These are phyloP conservation scores for Ornithoptera alexandrae DNA, from an alignment of 2,888 invertebrate species.

Conservation along the genomic window DNA sequence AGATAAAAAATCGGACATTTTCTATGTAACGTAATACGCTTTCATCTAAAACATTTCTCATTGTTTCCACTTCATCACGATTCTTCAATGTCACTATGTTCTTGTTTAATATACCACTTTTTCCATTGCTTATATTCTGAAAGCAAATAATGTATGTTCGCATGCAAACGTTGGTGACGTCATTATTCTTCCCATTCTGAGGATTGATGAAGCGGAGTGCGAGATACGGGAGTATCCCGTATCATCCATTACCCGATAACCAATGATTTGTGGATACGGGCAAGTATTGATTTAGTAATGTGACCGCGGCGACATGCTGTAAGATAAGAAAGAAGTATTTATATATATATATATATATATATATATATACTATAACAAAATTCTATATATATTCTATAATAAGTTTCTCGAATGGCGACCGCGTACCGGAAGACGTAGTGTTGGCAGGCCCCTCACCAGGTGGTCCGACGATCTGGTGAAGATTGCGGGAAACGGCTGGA, in stretches of 20 bases:
- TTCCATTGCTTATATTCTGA: neutral
- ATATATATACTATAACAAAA: too few species aligned
- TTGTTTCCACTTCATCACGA: too few species aligned
- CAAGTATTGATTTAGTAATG: slow-evolving; percentile 18
- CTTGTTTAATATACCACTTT: too few species aligned
- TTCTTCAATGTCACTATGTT: too few species aligned
- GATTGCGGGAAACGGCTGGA: too few species aligned
- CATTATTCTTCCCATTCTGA: neutral
- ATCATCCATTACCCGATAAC: slow-evolving; percentile 23
- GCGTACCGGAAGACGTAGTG: too few species aligned
- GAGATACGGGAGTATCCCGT: slow-evolving; percentile 1
- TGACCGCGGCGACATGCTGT: neutral
- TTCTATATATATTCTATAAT: too few species aligned
- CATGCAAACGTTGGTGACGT: slow-evolving; percentile 7
- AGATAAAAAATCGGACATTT: neutral
- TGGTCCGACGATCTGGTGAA: too few species aligned
- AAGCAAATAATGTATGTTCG: neutral
- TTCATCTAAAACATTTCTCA: too few species aligned
- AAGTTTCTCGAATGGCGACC: too few species aligned
- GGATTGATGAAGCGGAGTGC: slow-evolving; percentile 6
- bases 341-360: neutral
- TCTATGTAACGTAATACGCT: neutral
- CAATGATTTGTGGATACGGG: slow-evolving; percentile 21
- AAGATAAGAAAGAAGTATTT: neutral
- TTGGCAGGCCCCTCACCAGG: too few species aligned